Base-by-base conservation (phyloP, 2,113 vertebrate genomes). In the Dipodomys spectabilis region DNA sequence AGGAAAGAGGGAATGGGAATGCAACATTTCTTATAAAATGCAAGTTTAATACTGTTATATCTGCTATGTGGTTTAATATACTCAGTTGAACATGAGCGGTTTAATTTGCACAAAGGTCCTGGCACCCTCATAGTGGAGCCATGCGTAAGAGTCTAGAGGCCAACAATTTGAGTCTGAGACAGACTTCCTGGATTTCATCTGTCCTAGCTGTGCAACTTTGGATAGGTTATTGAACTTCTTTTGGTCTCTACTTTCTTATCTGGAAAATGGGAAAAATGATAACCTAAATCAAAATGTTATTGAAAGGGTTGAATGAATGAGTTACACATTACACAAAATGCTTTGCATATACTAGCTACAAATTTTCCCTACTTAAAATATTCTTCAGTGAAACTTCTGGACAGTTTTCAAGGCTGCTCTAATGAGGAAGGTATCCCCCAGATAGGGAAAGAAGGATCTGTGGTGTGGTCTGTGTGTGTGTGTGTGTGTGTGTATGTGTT, bases 1-100 rank as follows among this genome's bases (percentile, higher is more conserved):
- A 82, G 53, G 44, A 74, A 16, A 88, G 12, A 79, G n/a, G 72
- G 68, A 90, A 83, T 35, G 64, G 45, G 22, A 96, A 95, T 35
- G 3, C 9, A 71, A 32, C 27, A 68, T 57, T 69, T 74, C 7
- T 86, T 68, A 1, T n/a, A 28, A 86, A 86, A 71, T 28, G 45
- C 57, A 53, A 35, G 20, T 6, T 87, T 57, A 80, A 30, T 69
- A 64, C 18, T 67, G 44, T 62, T 27, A 30, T 65, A 65, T 57
- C 10, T n/a, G 65, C 28, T 28, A 39, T 39, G 35, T 74, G 86
- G 53, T 68, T 68, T 79, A 84, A 44, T 81, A 13, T 35, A 57
- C 74, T 88, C 3, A 4, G 49, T 62, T 83, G 44, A 74, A 67
- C 1, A 25, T 83, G 35, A 32, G 11, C 6, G 9, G 22, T 65